These are phyloP conservation scores for Plecturocebus donacophilus DNA, from an alignment of 2,113 vertebrate genomes.

Conservation along the genomic window DNA sequence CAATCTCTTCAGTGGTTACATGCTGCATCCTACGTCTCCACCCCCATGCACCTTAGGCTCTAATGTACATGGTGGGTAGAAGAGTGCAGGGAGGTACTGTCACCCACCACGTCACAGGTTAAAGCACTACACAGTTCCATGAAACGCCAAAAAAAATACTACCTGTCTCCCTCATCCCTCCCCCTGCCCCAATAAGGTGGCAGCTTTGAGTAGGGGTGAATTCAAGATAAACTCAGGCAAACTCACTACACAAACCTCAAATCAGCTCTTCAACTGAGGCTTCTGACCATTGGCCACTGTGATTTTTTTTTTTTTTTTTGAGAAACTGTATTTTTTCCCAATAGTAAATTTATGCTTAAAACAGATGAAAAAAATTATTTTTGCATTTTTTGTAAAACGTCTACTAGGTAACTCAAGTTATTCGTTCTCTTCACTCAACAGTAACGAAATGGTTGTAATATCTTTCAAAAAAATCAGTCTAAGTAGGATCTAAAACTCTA, in stretches of 20 bases:
- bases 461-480: background rate
- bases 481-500: background rate
- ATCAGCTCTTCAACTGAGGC: background rate
- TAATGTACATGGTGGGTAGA: background rate
- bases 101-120: no score
- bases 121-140: background rate
- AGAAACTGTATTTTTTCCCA: background rate
- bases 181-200: background rate
- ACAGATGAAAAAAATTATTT: background rate
- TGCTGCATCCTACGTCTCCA: background rate
- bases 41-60: background rate
- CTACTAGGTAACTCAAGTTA: background rate
- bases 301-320: background rate
- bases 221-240: background rate
- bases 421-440: background rate
- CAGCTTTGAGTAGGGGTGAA: background rate
- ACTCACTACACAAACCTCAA: background rate
- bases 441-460: background rate
- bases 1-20: background rate
- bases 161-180: background rate
- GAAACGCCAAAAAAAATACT: background rate
- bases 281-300: background rate
- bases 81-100: background rate
- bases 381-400: background rate
- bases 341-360: background rate